Evolutionary conservation across 2,888 invertebrate genomes (phyloP), one percentile per base, ranked within the genome.

Genomic region (Serripes groenlandicus): DNA sequence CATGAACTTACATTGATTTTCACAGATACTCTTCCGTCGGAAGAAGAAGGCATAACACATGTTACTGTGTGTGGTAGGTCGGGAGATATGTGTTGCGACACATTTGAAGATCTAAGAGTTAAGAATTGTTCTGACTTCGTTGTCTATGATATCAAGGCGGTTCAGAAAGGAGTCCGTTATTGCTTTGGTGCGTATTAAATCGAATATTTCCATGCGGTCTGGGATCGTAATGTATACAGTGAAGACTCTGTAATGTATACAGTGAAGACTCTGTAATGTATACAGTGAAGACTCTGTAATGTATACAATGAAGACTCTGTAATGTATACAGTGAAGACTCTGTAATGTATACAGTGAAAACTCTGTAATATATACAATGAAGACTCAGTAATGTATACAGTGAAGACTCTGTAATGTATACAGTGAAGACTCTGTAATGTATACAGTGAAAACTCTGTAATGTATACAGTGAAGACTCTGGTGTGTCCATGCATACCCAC

Each of bases 81-180:
- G 21, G 66, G 42, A 23, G 2, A 26, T 9, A 23, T 26, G 3
- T 66, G 66, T 23, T 66, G 66, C 28, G 42, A 5, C 9, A 30
- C 21, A 26, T 18, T 26, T 15, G 0, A 35, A 7, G 23, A 2
- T 11, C 37, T 66, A 26, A 42, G 26, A 0, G 42, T n/a, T 1
- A 66, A 66, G 21, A 66, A 66, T 26, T 66, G 66, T 11, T 66
- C 66, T 11, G 35, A 35, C 21, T 66, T 26, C 23, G 66, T 66
- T 5, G 66, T 66, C 2, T 66, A 66, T 26, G 28, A 66, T 18
- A 26, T 66, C 7, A 26, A 35, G 21, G 1, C 66, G 18, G 26
- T 26, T 9, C 5, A 0, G 1, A 1, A 3, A 0, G 23, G 3
- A 26, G 4, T 26, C 35, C 42, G 66, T 4, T 66, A 66, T 42